Percentiles rank a stretch among this genome's conserved stretches.
These are phyloP conservation scores for Capreolus pygargus DNA, from an alignment of 2,113 vertebrate genomes.

Conservation along the genomic window DNA sequence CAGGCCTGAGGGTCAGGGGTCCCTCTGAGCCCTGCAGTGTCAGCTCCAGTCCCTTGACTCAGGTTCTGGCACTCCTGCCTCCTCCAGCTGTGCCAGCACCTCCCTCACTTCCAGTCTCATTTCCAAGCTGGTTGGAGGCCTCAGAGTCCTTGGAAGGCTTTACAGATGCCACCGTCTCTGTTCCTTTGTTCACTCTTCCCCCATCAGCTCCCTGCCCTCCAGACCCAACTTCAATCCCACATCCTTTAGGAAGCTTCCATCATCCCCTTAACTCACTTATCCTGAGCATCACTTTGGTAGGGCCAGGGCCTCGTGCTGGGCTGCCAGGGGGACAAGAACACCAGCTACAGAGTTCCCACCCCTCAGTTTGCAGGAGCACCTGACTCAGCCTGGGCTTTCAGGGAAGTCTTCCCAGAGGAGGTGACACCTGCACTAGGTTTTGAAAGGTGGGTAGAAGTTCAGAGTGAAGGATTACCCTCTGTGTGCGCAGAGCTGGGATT, in stretches of 20 bases:
- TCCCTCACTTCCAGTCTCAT: background rate
- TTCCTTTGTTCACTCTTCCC: background rate
- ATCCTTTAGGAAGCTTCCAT: background rate
- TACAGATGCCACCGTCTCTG: background rate
- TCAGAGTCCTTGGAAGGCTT: background rate
- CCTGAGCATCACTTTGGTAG: background rate
- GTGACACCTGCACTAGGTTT: background rate
- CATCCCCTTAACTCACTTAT: background rate
- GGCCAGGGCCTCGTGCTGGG: background rate
- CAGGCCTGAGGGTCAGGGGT: background rate
- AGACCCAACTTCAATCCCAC: background rate
- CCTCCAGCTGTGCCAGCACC: background rate
- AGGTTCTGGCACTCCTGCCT: background rate
- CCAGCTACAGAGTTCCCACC: background rate
- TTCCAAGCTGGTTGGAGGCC: background rate
- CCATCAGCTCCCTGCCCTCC: background rate
- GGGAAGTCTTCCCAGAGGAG: constrained; percentile 2
- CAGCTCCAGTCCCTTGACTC: background rate
- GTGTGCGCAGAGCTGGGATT: background rate
- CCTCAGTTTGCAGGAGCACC: background rate
- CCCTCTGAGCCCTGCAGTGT: background rate
- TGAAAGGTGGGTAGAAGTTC: background rate
- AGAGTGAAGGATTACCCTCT: background rate
- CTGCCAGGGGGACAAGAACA: background rate
- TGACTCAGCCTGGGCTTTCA: background rate